Evolutionary conservation across 2,888 invertebrate species (phyloP), one percentile per base, ranked within the genome.

Genomic region (Geotrupes spiniger): DNA sequence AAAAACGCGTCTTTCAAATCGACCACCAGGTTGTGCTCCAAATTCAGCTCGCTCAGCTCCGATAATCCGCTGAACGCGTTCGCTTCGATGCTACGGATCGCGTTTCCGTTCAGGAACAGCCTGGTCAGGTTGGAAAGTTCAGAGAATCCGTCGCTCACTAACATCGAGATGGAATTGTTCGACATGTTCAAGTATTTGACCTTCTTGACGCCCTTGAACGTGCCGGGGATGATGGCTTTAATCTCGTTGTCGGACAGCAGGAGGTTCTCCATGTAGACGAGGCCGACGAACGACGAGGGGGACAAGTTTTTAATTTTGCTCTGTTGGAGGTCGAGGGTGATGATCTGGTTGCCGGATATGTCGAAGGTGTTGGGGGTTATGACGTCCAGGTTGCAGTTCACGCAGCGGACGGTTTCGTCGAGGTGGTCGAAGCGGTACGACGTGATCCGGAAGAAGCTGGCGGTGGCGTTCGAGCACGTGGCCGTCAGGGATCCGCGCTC

Each of bases 401-500:
- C 16, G 47, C 73, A 72, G 11, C 61, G 57, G 1, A 72, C 53
- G 1, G 70, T 70, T 58, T 71, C 71, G 54, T 72, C 72, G 31
- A 72, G 56, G 48, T 70, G 70, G 52, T 73, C 72, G 50, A 73
- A 73, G 49, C 70, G 56, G 53, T 73, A 73, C 3, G 61, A 57
- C n/a, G 72, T 71, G 29, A 47, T 50, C 29, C 67, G 65, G 56
- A 73, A 72, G 58, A 61, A 72, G 9, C 36, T 46, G 1, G 70
- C 52, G 1, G 65, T 64, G n/a, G 71, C 72, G 47, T 71, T 69
- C 6, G 64, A 57, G 42, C 73, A 73, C 2, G 70, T 71, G 6
- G 72, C 67, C 2, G 70, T 73, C 21, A 73, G 51, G 3, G 72
- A 72, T n/a, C 73, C 73, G 44, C 73, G 58, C 45, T 70, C 72